These are phyloP conservation scores for Cryptus viduatorius DNA, from an alignment of 2,888 invertebrate genomes.

Conservation along the genomic window DNA sequence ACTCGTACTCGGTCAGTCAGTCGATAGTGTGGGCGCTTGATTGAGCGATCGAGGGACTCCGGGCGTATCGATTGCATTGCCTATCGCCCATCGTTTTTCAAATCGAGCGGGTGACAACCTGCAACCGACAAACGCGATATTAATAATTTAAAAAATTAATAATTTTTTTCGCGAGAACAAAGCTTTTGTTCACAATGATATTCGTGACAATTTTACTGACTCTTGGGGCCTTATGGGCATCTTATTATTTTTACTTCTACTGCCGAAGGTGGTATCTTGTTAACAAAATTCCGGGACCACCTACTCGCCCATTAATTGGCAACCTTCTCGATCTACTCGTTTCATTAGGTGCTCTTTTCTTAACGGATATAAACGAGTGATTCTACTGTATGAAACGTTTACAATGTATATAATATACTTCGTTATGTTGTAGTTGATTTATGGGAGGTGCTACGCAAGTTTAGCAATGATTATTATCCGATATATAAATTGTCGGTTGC, in stretches of 20 bases:
- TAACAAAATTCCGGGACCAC: conserved; percentile 81
- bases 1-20: too few relatives aligned
- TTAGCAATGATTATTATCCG: conserved; percentile 75
- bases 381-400: background rate
- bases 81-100: too few relatives aligned
- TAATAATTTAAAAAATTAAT: too few relatives aligned
- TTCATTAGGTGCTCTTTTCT: conserved; percentile 65
- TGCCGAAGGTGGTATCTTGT: conserved; percentile 76
- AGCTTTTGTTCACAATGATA: background rate
- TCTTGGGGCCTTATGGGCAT: conserved; percentile 30
- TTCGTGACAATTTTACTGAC: conserved; percentile 2
- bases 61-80: too few relatives aligned
- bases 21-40: too few relatives aligned
- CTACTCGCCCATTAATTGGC: conserved; percentile 71
- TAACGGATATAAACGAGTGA: conserved; percentile 1
- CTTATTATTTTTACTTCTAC: conserved; percentile 71
- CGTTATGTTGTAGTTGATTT: conserved; percentile 69
- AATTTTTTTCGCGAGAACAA: too few relatives aligned
- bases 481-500: conserved; percentile 75
- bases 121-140: too few relatives aligned
- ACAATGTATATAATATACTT: background rate
- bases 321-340: conserved; percentile 64
- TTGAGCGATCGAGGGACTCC: too few relatives aligned
- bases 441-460: conserved; percentile 69
- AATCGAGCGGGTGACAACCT: too few relatives aligned